These are phyloP conservation scores for Popillia japonica DNA, from an alignment of 1,140 invertebrate genomes.

Conservation along the genomic window DNA sequence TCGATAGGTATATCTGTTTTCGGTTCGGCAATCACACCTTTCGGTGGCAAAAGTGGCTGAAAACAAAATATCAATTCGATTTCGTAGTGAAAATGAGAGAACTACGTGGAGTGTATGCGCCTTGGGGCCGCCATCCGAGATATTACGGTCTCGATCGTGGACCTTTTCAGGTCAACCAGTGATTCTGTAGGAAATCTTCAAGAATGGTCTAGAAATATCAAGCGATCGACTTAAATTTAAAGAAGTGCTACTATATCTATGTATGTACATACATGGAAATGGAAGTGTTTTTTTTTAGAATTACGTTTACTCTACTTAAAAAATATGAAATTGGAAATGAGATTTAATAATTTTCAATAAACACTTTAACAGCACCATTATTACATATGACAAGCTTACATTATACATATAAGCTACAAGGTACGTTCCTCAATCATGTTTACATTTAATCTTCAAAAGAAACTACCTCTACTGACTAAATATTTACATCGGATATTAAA, in stretches of 20 bases:
- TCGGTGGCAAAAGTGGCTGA: slow-evolving; percentile 12
- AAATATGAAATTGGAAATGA: background rate
- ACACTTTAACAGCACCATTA: background rate
- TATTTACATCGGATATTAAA: background rate
- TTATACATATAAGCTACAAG: background rate
- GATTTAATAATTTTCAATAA: background rate
- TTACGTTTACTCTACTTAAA: too few species aligned
- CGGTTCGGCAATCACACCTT: background rate
- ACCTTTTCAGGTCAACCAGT: background rate
- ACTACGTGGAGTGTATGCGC: background rate
- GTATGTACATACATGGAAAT: too few species aligned
- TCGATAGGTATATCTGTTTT: background rate
- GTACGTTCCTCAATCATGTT: background rate
- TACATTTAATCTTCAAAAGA: background rate
- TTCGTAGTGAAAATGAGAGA: background rate
- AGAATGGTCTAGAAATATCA: background rate
- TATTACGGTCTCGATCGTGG: background rate
- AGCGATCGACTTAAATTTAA: background rate
- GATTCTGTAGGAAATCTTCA: background rate
- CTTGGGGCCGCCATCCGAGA: background rate
- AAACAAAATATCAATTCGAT: slow-evolving; percentile 19
- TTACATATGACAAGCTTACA: background rate
- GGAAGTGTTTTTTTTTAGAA: background rate
- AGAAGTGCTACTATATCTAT: background rate
- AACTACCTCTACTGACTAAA: background rate